Evolutionary conservation across 1,140 invertebrate genomes (phyloP), one percentile per base, ranked within the genome.

Genomic region (Liolophura sinensis): DNA sequence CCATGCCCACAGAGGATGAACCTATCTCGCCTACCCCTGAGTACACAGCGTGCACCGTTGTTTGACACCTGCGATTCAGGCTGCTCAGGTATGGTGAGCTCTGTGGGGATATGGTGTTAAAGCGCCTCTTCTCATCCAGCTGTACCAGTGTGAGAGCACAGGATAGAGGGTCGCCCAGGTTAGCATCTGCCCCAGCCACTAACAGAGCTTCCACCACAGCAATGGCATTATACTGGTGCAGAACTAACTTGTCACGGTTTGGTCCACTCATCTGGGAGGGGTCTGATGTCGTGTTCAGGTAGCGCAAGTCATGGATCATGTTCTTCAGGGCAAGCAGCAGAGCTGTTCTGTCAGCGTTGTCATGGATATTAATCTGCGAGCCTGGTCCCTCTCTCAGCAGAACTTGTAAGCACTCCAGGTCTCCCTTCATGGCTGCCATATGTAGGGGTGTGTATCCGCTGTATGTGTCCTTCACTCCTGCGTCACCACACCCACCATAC

Each of bases 401-500:
- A 16, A 66, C 47, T 46, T 58, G n/a, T 0, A 77, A 69, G 72
- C 73, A 75, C n/a, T 73, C 68, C 15, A 72, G 51, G 54, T 74
- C 73, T 50, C 72, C 69, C 52, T 55, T 70, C 75, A 77, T 77
- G 15, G 59, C 64, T 0, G 71, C 73, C 72, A 74, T 77, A 51
- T 77, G 75, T 20, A 77, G 52, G 20, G 75, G 75, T 5, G 71
- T 73, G 52, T 70, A 71, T 24, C 60, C 51, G 62, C 9, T 40
- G 3, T 40, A 40, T 40, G 31, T 40, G 31, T 40, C 31, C 9
- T 40, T 40, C 9, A 40, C 31, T 9, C 3, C 31, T 40, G 31
- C 31, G 9, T 40, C 31, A 9, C 31, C 31, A 40, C 31, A 40
- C 31, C 31, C 31, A 40, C 31, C 31, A 40, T 40, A 40, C 31